These are phyloP conservation scores for Lasiommata megera DNA, from an alignment of 2,888 invertebrate species.

Conservation along the genomic window DNA sequence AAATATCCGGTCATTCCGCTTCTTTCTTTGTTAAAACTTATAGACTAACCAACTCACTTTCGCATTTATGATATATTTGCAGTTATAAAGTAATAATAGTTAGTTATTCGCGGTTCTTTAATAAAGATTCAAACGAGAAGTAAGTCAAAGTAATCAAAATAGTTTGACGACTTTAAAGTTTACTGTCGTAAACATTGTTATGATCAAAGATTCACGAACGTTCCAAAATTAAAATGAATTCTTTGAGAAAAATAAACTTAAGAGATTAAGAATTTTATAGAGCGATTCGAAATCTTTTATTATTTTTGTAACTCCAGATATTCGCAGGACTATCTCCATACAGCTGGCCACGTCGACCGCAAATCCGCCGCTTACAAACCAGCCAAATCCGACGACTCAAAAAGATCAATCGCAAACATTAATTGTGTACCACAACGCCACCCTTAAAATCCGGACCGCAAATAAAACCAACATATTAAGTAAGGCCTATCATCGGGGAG, in stretches of 20 bases:
- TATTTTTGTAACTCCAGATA: not conserved
- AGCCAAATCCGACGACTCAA: conserved; percentile 57
- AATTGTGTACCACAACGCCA: conserved; percentile 64
- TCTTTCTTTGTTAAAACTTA: too few species aligned
- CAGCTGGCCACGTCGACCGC: conserved; percentile 30
- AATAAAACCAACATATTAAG: conserved; percentile 75
- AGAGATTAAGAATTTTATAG: not conserved
- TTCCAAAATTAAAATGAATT: too few species aligned
- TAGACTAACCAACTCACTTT: not conserved
- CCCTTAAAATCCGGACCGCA: conserved; percentile 72
- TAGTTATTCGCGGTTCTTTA: too few species aligned
- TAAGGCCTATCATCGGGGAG: conserved; percentile 62
- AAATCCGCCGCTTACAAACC: conserved; percentile 47
- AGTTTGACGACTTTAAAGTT: too few species aligned
- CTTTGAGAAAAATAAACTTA: not conserved
- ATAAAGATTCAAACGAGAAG: too few species aligned
- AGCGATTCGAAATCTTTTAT: not conserved
- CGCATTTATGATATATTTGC: too few species aligned
- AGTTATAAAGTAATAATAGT: too few species aligned
- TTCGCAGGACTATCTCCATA: not conserved
- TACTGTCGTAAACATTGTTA: too few species aligned
- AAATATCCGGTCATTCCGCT: too few species aligned
- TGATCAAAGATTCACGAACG: too few species aligned
- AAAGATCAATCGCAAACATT: conserved; percentile 75
- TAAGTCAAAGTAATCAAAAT: too few species aligned